Base-by-base conservation (phyloP, 2,888 invertebrate genomes). In the Xylota segnis region DNA sequence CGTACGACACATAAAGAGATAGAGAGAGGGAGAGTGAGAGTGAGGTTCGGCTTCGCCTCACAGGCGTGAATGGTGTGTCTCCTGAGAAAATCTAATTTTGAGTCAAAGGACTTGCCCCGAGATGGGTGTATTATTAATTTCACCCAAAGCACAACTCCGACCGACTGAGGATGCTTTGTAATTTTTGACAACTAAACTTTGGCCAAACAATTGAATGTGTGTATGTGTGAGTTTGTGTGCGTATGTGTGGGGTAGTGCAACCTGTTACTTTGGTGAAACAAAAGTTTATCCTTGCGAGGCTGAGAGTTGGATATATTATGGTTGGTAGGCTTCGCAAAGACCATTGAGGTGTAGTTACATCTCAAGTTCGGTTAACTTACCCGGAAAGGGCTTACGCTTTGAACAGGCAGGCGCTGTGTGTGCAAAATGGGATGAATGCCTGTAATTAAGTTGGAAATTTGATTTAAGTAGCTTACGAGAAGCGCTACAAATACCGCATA, bases 61-160 rank as follows among this genome's bases (percentile, higher is more conserved):
- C 56, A 29, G 4, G 27, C 54, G 9, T 45, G 32, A 45, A 18
- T 37, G 37, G 10, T 29, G 10, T 29, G 23, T 18, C 16, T 9
- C 16, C 40, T 37, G 40, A 5, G 59, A 61, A 66, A 74, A 66
- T 81, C 65, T 40, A 72, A 79, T 79, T 72, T 65, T 34, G 9
- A 63, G 56, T 29, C 16, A 54, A 40, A 78, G 47, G 27, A 63
- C 50, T 37, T 43, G 58, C 12, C 14, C 6, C 37, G 5, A 34
- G 23, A 23, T 45, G 52, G 18, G 29, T 40, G 40, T 65, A 65
- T 50, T 50, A 65, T 50, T 58, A 71, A 79, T 65, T 68, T 43
- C 9, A 52, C 76, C 68, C 32, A 9, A 32, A 58, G 88, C 88
- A 18, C 82, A 82, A 5, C 70, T 75, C 74, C 10, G 10, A 47